A percentile compares a stretch with the other conserved stretches of the same genome.
These are phyloP conservation scores for Megaceryle alcyon DNA, from an alignment of 2,797 vertebrate genomes.

Conservation along the genomic window DNA sequence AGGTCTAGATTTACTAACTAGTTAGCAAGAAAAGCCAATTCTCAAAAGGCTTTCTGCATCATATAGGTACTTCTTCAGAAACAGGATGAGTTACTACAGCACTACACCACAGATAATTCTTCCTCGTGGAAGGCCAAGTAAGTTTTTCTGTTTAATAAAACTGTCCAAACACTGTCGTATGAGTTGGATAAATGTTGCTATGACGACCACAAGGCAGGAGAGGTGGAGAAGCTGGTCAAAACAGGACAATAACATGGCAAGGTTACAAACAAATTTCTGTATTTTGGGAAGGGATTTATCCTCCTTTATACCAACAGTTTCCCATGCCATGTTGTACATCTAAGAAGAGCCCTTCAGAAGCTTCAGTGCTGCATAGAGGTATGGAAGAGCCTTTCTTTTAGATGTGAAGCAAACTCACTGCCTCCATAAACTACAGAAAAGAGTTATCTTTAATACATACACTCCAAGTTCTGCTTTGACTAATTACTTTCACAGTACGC, in stretches of 20 bases:
- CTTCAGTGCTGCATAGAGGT: background rate
- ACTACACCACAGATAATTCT: background rate
- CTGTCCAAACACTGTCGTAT: background rate
- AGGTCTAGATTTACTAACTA: background rate
- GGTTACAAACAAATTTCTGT: background rate
- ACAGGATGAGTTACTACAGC: background rate
- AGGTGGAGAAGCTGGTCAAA: background rate
- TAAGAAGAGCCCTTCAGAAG: background rate
- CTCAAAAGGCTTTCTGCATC: background rate
- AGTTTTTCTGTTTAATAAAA: background rate
- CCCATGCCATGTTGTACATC: fast-evolving
- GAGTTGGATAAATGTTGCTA: background rate
- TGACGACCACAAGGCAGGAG: background rate
- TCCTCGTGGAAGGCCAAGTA: background rate
- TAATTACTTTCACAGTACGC: background rate
- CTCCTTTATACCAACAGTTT: background rate
- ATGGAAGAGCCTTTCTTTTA: background rate
- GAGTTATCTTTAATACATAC: background rate
- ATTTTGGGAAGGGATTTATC: background rate
- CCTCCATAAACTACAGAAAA: background rate
- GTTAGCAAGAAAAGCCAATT: background rate
- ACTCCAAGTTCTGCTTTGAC: background rate
- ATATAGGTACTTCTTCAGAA: background rate
- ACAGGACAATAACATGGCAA: background rate
- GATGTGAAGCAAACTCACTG: background rate